Evolutionary conservation across 2,113 vertebrate species (phyloP).

Genomic region (Ciconia stormi): DNA sequence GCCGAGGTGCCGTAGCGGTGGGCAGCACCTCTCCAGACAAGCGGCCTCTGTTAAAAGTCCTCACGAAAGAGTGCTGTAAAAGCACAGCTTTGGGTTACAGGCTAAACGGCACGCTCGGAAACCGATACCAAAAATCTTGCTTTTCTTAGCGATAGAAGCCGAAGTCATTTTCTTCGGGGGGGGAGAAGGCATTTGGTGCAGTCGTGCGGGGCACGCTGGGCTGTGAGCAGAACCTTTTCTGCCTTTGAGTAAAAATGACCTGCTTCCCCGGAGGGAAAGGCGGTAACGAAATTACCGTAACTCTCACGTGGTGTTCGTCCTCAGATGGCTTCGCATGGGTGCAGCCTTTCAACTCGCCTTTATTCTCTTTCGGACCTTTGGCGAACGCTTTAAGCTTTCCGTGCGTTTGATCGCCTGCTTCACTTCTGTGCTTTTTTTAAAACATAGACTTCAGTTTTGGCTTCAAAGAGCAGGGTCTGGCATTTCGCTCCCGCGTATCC

Average conservation of each 20-base stretch:
- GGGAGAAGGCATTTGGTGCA: neutral
- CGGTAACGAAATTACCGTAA: fast-evolving
- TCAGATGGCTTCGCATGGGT: neutral
- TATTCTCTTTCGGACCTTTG: fast-evolving
- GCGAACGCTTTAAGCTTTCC: neutral
- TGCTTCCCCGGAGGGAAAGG: neutral
- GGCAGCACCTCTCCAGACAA: neutral
- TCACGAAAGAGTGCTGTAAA: neutral
- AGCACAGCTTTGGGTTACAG: neutral
- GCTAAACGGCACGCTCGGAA: fast-evolving
- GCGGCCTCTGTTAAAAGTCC: neutral
- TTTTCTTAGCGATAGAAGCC: neutral
- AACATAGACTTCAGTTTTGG: neutral
- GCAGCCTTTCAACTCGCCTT: neutral
- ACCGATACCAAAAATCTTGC: fast-evolving
- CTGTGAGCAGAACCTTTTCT: neutral
- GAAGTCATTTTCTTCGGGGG: neutral
- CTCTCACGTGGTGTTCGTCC: neutral
- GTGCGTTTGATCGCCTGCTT: neutral
- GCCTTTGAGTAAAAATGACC: neutral
- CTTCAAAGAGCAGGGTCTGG: neutral
- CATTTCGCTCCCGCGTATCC: fast-evolving
- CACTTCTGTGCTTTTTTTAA: neutral
- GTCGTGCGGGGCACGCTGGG: neutral
- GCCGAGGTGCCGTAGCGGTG: neutral